Evolutionary conservation across 2,888 invertebrate genomes (phyloP).

Genomic region (Orchesellides sinensis): DNA sequence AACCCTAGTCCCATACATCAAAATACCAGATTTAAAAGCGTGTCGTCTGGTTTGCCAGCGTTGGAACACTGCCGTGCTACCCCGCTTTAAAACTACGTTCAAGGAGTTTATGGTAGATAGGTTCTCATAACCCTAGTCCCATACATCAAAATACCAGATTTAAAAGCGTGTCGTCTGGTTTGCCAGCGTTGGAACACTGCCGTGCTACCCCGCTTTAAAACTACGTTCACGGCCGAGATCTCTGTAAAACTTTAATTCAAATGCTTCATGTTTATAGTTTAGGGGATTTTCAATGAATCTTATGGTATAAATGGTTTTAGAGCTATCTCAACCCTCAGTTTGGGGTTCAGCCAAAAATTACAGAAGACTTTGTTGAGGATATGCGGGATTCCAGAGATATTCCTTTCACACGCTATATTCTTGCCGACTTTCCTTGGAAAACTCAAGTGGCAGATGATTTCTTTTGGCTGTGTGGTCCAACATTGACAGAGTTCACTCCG

Average conservation of each 20-base stretch:
- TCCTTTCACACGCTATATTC: constrained; percentile 37
- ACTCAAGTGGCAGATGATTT: constrained; percentile 52
- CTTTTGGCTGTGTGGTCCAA: constrained; percentile 50
- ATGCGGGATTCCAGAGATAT: constrained; percentile 46
- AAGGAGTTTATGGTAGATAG: neutral
- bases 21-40: constrained; percentile 28
- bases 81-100: constrained; percentile 26
- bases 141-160: constrained; percentile 23
- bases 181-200: constrained; percentile 41
- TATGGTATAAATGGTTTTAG: neutral
- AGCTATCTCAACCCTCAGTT: constrained; percentile 48
- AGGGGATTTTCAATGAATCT: neutral
- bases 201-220: constrained; percentile 27
- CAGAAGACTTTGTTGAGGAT: constrained; percentile 50
- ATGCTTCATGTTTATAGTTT: neutral
- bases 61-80: constrained; percentile 32
- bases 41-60: constrained; percentile 37
- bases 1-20: constrained; percentile 10
- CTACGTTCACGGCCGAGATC: constrained; percentile 35
- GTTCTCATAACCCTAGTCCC: constrained; percentile 13
- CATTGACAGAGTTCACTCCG: constrained; percentile 48
- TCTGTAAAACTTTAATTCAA: constrained; percentile 13
- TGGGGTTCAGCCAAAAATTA: constrained; percentile 36
- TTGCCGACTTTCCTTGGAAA: constrained; percentile 52
- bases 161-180: constrained; percentile 30